Base-by-base conservation (phyloP, 2,888 invertebrate genomes). In the Liopterus haemorrhoidalis region DNA sequence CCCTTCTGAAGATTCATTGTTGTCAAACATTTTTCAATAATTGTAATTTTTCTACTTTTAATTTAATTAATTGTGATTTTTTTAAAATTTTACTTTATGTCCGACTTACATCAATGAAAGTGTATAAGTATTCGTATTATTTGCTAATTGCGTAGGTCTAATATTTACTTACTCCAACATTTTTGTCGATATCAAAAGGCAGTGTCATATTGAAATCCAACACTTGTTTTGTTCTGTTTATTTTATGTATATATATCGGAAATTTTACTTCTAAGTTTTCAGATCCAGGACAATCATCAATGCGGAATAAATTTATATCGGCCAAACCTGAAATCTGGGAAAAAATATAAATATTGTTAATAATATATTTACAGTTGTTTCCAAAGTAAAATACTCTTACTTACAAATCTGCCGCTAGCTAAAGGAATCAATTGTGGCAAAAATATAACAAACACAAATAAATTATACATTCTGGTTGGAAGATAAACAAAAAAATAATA, bases 241-340 rank as follows among this genome's bases (percentile, higher is more conserved):
- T 3, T 38, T 38, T 38, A 38, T 38, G 38, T 27, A 38, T 27
- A 15, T 2, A 15, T 15, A 11, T 16, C 16, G 5, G 4, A 25
- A 38, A 27, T 38, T 38, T 38, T 9, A 38, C 3, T 11, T 25
- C 25, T 18, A 38, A n/a, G 18, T 38, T 27, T 27, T 27, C 27
- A 6, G 16, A 16, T 12, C 19, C 27, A 5, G 25, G 38, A 27
- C 38, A 38, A 16, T 38, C 38, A 18, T 16, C 11, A 9, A 38
- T 38, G 24, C 27, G 27, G 5, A 16, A 9, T 6, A 38, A 38
- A n/a, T 9, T 27, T 18, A 38, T 4, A 5, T 25, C 18, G 4
- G 38, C 27, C 12, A 27, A 27, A n/a, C 38, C 38, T 24, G 19
- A 12, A 18, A 38, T 38, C 38, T 38, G n/a, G n/a, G n/a, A n/a